Evolutionary conservation across 2,113 vertebrate genomes (phyloP), one percentile per base, ranked within the genome.

Genomic region (Scortum barcoo): DNA sequence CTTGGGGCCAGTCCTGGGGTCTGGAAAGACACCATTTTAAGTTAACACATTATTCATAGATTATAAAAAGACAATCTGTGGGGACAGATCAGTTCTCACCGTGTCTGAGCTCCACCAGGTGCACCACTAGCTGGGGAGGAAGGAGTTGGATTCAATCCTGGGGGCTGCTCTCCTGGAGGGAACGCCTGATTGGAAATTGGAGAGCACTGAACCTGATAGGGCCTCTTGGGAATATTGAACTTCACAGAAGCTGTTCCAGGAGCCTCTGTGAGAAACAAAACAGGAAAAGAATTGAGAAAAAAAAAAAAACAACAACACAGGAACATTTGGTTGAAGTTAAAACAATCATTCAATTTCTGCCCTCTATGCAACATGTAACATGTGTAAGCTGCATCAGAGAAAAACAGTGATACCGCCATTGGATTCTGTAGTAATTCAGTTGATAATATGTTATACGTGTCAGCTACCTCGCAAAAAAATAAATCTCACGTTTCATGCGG

Each of bases 1-100:
- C 96, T 88, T 96, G 96, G 0, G 97, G 97, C 97, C 97, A 98
- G 65, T 98, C 97, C 16, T 97, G 97, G 0, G 97, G 97, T 84
- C 97, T 97, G 83, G 7, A 86, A 2, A 56, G 8, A 78, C 51
- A 68, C 1, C 12, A 84, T 50, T 46, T 36, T 12, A 24, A 30
- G 30, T 88, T 5, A 85, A 36, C 11, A 53, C 24, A 42, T 30
- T 0, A 11, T 57, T 42, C 16, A 54, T 6, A 58, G 6, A 72
- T 40, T 1, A 0, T 36, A 12, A 54, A 9, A n/a, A 42, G 12
- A 68, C 17, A 36, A 46, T 17, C 2, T 26, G 7, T 48, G 7
- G 20, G 28, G 10, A 69, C 20, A 22, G 54, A 38, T 0, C 14
- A 7, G 24, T 65, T 66, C 77, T 86, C 38, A 95, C 95, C 94